Conservation (phyloP, 35 echinoderm and acorn worm species). For the Acanthaster planci region DNA sequence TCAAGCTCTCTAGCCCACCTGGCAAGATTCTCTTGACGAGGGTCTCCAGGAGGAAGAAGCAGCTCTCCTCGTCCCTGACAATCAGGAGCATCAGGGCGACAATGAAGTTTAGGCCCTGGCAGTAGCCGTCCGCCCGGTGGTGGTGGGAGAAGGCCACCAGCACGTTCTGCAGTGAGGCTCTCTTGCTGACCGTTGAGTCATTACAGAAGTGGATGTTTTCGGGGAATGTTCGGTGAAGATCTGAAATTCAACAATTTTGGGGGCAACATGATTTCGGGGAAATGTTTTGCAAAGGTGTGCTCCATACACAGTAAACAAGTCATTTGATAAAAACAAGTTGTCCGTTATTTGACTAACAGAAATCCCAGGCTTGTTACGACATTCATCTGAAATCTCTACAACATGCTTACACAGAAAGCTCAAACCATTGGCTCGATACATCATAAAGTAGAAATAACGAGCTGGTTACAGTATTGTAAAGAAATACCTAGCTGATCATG, state of each 20-base stretch:
- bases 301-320: no score
- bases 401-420: no score
- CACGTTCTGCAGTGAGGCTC: constrained; percentile 65
- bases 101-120: constrained; percentile 95
- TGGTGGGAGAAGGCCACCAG: constrained; percentile 79
- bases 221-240: constrained; percentile 99
- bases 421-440: no score
- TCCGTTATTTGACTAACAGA: no score
- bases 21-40: constrained; percentile 75
- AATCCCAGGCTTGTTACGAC: no score
- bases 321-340: no score
- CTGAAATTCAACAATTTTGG: constrained; percentile 37
- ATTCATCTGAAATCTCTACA: no score
- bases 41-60: constrained; percentile 84
- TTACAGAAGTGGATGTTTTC: constrained; percentile 91
- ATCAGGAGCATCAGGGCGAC: constrained; percentile 89
- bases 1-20: constrained; percentile 41
- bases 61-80: constrained; percentile 89
- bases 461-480: no score
- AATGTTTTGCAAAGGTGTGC: background rate
- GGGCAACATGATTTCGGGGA: background rate
- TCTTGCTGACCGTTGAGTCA: constrained; percentile 65
- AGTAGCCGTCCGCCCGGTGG: constrained; percentile 79
- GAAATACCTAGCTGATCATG: no score
- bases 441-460: no score